Evolutionary conservation across 2,797 vertebrate genomes (phyloP).

Genomic region (Semotilus atromaculatus): DNA sequence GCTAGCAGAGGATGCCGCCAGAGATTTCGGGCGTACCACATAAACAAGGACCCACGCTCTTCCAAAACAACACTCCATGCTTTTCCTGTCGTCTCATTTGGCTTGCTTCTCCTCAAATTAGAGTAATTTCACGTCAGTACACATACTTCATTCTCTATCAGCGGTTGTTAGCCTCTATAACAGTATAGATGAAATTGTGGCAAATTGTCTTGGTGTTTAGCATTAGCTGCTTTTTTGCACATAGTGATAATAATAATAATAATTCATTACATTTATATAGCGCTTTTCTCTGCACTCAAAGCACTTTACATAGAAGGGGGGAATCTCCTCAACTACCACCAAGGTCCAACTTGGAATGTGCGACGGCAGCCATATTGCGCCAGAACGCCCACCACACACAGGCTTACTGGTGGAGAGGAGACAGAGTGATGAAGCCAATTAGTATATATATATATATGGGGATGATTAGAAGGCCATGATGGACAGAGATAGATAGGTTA

Average conservation of each 20-base stretch:
- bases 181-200: background rate
- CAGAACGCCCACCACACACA: too few species aligned
- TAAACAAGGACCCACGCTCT: conserved; percentile 4
- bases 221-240: background rate
- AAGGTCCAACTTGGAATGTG: too few species aligned
- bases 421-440: too few species aligned
- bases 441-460: too few species aligned
- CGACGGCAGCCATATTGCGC: too few species aligned
- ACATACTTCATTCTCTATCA: background rate
- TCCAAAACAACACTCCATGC: background rate
- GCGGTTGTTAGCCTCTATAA: background rate
- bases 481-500: too few species aligned
- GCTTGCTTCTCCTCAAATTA: background rate
- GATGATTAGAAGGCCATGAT: too few species aligned
- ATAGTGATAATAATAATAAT: background rate
- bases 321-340: too few species aligned
- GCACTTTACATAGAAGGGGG: too few species aligned
- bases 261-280: too few species aligned
- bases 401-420: too few species aligned
- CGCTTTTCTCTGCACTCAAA: too few species aligned
- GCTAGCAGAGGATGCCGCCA: background rate
- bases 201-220: background rate
- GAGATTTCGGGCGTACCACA: background rate
- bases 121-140: background rate
- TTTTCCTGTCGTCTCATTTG: background rate